These are phyloP conservation scores for Bombus turneri DNA, from an alignment of 1,140 invertebrate genomes.

Conservation along the genomic window DNA sequence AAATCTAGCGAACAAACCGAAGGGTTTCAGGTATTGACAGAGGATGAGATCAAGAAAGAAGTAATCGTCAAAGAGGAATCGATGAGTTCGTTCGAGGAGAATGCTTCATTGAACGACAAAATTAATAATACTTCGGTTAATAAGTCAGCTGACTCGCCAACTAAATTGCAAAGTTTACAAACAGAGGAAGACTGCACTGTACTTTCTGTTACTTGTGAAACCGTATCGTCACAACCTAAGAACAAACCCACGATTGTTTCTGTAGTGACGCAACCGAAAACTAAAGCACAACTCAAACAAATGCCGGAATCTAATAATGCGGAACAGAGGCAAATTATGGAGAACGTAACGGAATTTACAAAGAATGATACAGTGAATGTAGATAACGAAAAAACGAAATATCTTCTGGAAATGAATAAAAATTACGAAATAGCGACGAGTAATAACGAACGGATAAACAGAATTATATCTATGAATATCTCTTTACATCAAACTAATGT, in stretches of 20 bases:
- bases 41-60: conserved; percentile 79
- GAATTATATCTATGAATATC: too few relatives aligned
- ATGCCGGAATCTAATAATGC: conserved; percentile 67
- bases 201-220: too few relatives aligned
- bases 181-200: not conserved
- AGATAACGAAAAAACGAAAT: not conserved
- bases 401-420: not conserved
- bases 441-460: not conserved
- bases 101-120: not conserved
- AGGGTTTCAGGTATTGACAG: conserved; percentile 58
- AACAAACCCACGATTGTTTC: not conserved
- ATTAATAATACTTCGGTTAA: not conserved
- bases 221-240: not conserved
- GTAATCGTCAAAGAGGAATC: conserved; percentile 69
- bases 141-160: not conserved
- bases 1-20: conserved; percentile 26
- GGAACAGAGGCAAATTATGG: not conserved
- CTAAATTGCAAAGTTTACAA: not conserved
- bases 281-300: conserved; percentile 76
- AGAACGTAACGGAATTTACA: not conserved
- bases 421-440: not conserved
- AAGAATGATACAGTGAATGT: too few relatives aligned
- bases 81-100: conserved; percentile 30
- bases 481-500: not conserved
- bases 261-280: conserved; percentile 59